Percentiles rank a stretch among this genome's conserved stretches.
These are phyloP conservation scores for Coregonus ussuriensis DNA, from an alignment of 2,797 vertebrate genomes.

Conservation along the genomic window DNA sequence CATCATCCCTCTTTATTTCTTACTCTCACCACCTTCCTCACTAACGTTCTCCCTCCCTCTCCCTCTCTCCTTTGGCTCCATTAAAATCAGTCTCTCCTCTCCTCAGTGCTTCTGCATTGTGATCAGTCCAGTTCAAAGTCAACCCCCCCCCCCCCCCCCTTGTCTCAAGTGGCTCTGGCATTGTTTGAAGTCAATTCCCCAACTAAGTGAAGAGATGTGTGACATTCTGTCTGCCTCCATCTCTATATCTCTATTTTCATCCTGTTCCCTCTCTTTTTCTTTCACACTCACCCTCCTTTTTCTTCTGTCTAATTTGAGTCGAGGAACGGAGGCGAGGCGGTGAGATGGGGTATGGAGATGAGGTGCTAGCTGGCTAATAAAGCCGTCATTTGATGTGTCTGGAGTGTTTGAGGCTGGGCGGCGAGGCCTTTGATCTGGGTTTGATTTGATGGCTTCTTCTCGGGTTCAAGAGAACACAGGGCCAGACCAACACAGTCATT, in stretches of 20 bases:
- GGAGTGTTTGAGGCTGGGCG: constrained; percentile 66
- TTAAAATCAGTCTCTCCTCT: constrained; percentile 37
- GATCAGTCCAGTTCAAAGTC: constrained; percentile 65
- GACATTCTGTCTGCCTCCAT: constrained; percentile 33
- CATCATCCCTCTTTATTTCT: constrained; percentile 4
- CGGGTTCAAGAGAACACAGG: constrained; percentile 60
- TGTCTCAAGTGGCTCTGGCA: constrained; percentile 55
- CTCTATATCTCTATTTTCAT: constrained; percentile 17
- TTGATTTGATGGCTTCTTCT: constrained; percentile 69
- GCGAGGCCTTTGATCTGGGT: constrained; percentile 65
- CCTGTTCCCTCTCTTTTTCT: constrained; percentile 36
- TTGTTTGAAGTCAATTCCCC: constrained; percentile 66
- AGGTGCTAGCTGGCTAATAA: constrained; percentile 67
- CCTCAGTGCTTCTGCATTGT: constrained; percentile 50
- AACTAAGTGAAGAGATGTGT: constrained; percentile 42
- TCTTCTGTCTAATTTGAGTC: constrained; percentile 67
- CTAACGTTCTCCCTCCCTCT: not conserved
- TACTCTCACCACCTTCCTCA: constrained; percentile 6
- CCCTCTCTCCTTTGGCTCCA: constrained; percentile 19
- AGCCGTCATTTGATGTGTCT: constrained; percentile 71
- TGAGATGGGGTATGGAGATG: constrained; percentile 70
- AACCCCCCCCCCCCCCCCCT: constrained; percentile 37
- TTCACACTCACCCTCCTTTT: constrained; percentile 33
- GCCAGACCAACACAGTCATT: constrained; percentile 45
- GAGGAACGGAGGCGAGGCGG: constrained; percentile 37